Evolutionary conservation across 2,797 vertebrate genomes (phyloP).

Genomic region (Spinibarbus caldwelli): DNA sequence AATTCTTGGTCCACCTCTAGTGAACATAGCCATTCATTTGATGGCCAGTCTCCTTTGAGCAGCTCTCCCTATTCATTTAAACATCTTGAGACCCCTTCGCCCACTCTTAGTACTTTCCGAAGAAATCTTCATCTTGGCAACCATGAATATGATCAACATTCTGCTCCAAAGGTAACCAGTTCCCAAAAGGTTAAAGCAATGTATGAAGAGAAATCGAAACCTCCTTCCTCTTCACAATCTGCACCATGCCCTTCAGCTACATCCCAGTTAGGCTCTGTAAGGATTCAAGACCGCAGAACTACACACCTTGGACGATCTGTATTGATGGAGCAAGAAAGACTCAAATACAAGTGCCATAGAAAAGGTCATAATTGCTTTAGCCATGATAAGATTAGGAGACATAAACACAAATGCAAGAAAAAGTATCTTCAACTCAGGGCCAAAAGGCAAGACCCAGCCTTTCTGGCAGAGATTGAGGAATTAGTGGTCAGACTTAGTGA

Average conservation of each 20-base stretch:
- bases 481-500: conserved; percentile 88
- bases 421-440: conserved; percentile 91
- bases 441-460: conserved; percentile 88
- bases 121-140: conserved; percentile 9
- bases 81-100: conserved; percentile 29
- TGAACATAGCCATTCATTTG: conserved; percentile 24
- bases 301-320: conserved; percentile 66
- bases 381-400: conserved; percentile 89
- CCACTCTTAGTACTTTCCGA: conserved; percentile 29
- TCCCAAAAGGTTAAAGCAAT: conserved; percentile 71
- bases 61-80: conserved; percentile 25
- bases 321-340: conserved; percentile 83
- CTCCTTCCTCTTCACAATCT: conserved; percentile 72
- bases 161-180: conserved; percentile 57
- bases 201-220: conserved; percentile 49
- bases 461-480: conserved; percentile 91
- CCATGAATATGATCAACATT: conserved; percentile 67
- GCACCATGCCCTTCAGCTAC: conserved; percentile 79
- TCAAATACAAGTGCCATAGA: conserved; percentile 90
- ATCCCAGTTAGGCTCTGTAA: conserved; percentile 59
- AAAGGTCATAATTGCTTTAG: conserved; percentile 86
- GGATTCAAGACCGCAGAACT: conserved; percentile 61
- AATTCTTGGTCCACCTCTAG: conserved; percentile 15
- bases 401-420: conserved; percentile 95
- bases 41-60: conserved; percentile 36